Conservation (phyloP, 2,888 invertebrate species). For the Coelopa pilipes region DNA sequence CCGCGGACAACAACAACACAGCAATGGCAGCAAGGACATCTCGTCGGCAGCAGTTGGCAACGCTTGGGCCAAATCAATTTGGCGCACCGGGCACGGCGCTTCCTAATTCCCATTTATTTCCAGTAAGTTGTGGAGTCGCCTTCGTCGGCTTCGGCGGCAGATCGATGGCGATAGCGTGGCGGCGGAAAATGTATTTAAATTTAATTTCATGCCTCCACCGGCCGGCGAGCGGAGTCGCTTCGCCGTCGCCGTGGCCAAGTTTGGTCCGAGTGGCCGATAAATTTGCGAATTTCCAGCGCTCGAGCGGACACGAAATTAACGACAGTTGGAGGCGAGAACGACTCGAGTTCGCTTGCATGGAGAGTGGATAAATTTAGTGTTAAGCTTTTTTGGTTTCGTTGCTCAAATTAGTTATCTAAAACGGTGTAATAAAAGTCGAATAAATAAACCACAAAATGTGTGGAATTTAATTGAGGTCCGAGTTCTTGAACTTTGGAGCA, state of each 20-base stretch:
- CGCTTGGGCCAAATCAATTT: constrained; percentile 26
- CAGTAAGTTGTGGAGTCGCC: too few relatives aligned
- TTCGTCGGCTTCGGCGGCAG: neutral
- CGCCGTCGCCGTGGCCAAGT: neutral
- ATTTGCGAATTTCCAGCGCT: constrained; percentile 9
- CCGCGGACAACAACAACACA: too few relatives aligned
- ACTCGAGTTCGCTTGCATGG: too few relatives aligned
- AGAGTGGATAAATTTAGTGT: too few relatives aligned
- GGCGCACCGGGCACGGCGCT: neutral
- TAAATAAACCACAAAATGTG: too few relatives aligned
- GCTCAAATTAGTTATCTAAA: too few relatives aligned
- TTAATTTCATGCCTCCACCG: constrained; percentile 20
- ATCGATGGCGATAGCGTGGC: constrained; percentile 10
- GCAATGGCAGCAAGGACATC: neutral
- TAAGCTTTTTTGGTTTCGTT: too few relatives aligned
- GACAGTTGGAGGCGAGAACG: neutral
- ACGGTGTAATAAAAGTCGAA: too few relatives aligned
- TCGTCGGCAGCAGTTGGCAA: neutral
- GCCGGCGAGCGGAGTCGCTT: neutral
- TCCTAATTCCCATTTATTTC: too few relatives aligned
- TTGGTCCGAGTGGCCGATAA: constrained; percentile 27
- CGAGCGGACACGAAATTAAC: constrained; percentile 20
- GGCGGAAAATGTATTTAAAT: constrained; percentile 24
- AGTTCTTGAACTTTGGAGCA: too few relatives aligned
- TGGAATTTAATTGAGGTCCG: too few relatives aligned